A percentile compares a stretch with the other conserved stretches of the same genome.
Evolutionary conservation across 2,888 invertebrate genomes (phyloP).

Genomic region (Rosalia funebris): DNA sequence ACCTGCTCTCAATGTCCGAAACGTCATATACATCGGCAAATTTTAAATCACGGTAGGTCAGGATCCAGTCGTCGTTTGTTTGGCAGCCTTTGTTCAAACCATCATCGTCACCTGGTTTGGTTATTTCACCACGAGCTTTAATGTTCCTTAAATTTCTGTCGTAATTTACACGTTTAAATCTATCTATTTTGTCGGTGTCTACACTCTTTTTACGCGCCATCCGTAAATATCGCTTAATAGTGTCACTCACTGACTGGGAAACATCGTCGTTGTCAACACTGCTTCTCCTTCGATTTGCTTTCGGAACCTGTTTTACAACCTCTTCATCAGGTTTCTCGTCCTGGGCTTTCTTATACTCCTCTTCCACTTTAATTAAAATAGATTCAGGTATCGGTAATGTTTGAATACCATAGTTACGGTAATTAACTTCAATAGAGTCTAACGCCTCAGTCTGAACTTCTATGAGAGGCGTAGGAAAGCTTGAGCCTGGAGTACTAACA

Average conservation of each 20-base stretch:
- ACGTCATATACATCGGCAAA: slow-evolving; percentile 61
- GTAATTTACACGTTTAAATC: slow-evolving; percentile 89
- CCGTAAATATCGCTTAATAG: slow-evolving; percentile 84
- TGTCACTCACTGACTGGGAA: slow-evolving; percentile 87
- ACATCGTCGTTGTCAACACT: slow-evolving; percentile 87
- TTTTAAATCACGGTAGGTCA: slow-evolving; percentile 67
- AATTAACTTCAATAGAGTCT: no score
- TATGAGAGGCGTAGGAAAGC: slow-evolving; percentile 72
- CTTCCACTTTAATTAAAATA: slow-evolving; percentile 65
- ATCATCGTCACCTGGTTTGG: slow-evolving; percentile 82
- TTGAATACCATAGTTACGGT: slow-evolving; percentile 67
- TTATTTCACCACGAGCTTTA: slow-evolving; percentile 79
- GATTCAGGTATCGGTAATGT: slow-evolving; percentile 71
- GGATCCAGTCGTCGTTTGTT: slow-evolving; percentile 81
- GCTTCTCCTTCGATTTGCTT: slow-evolving; percentile 70
- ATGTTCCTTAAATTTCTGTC: slow-evolving; percentile 86
- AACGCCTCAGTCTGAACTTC: slow-evolving; percentile 73
- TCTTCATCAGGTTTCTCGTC: slow-evolving; percentile 57
- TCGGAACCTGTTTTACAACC: slow-evolving; percentile 54
- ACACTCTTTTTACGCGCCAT: slow-evolving; percentile 91
- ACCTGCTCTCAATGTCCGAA: slow-evolving; percentile 60
- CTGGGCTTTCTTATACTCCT: slow-evolving; percentile 64
- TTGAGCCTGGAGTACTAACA: slow-evolving; percentile 4
- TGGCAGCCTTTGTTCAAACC: slow-evolving; percentile 80
- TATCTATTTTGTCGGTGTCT: slow-evolving; percentile 81